Evolutionary conservation across 2,797 vertebrate genomes (phyloP).

Genomic region (Sebastes glaucus): DNA sequence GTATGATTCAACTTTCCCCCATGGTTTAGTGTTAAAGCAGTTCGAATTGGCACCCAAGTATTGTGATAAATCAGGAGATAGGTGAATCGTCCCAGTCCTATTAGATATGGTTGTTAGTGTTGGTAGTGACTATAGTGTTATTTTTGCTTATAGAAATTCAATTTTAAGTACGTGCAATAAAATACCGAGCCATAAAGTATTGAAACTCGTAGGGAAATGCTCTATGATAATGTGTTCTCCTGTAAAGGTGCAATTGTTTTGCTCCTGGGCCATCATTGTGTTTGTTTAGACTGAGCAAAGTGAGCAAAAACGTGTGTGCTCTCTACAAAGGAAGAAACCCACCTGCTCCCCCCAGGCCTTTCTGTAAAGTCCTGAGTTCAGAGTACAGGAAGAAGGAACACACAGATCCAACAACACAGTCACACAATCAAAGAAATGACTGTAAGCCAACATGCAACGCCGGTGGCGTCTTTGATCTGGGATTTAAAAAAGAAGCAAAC

Average conservation of each 20-base stretch:
- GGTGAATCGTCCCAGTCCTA: too few species aligned
- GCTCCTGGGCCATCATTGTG: not conserved
- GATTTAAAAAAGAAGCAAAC: not conserved
- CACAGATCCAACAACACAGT: not conserved
- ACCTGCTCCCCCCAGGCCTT: not conserved
- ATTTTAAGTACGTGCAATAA: not conserved
- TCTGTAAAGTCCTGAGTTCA: not conserved
- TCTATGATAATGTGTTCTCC: not conserved
- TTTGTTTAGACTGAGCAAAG: not conserved
- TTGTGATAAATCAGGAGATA: too few species aligned
- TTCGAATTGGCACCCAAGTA: too few species aligned
- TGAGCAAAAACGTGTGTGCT: not conserved
- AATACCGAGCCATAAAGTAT: not conserved
- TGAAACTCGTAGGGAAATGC: not conserved
- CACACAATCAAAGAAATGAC: not conserved
- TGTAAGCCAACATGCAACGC: not conserved
- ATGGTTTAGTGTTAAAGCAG: too few species aligned
- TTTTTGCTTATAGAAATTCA: too few species aligned
- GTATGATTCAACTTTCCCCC: too few species aligned
- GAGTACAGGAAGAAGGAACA: conserved; percentile 20
- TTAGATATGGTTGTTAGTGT: too few species aligned
- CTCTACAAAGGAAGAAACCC: not conserved
- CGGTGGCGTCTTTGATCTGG: not conserved
- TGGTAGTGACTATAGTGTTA: too few species aligned
- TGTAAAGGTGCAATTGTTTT: not conserved